Evolutionary conservation across 2,797 vertebrate species (phyloP), one percentile per base, ranked within the genome.

Genomic region (Serranus cabrilla): DNA sequence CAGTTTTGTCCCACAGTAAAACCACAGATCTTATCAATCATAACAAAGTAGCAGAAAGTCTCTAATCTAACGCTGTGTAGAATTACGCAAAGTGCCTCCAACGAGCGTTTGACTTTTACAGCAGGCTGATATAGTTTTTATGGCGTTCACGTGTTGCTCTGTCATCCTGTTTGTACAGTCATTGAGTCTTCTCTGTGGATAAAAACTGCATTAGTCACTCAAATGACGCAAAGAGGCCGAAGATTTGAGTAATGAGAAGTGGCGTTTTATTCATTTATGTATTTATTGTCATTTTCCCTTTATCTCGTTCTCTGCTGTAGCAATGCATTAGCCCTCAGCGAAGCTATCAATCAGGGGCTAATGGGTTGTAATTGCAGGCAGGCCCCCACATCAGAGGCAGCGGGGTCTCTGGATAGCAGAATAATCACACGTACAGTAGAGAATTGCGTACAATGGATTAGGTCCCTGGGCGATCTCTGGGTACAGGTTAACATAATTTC

Each of bases 321-420:
- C 87, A 86, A 81, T 79, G 81, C 91, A 93, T 93, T 91, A 90
- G 81, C 81, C 86, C 83, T 78, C 73, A 82, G 81, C 90, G 87
- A 81, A 81, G 87, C 87, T 87, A 92, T 93, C 88, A 88, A 91
- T 93, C 89, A 83, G 83, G 40, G 58, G 70, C 83, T 93, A 94
- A 94, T 93, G 87, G 88, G 59, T 74, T 69, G 76, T 93, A 94
- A 94, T 93, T 93, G 87, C 83, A 84, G 83, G 75, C 87, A 56
- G 63, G 64, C 51, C 82, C 81, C 80, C 74, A 77, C 82, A 83
- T 90, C 76, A 78, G 61, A 89, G 76, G 78, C 82, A 75, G 66
- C 17, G 7, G 86, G 83, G 82, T 83, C 78, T 78, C 82, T 51
- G 76, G 73, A 74, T 61, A 63, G 70, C 63, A 62, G 58, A 68